Evolutionary conservation across 1,140 invertebrate genomes (phyloP), one percentile per base, ranked within the genome.

Genomic region (Heliconius himera): DNA sequence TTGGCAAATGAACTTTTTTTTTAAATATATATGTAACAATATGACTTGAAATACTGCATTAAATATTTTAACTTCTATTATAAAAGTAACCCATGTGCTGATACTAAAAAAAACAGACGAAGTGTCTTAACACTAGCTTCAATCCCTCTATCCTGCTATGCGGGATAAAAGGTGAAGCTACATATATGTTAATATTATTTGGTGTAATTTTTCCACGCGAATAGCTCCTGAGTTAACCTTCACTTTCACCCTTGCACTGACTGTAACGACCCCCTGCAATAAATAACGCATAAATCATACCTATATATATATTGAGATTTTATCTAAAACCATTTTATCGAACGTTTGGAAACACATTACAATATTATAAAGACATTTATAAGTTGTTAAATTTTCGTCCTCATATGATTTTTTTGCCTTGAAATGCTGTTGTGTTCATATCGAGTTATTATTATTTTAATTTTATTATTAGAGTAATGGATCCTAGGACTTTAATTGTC

Each of bases 361-460:
- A n/a, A 66, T 66, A 66, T 66, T 66, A 66, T 66, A 29, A 66
- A 16, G 22, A 66, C 22, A 66, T 66, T 66, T 66, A 66, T 66
- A 29, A 29, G 22, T 66, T 66, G 22, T 66, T 66, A 66, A 66
- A 66, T 66, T 9, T 26, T 66, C 60, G 9, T 13, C 11, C 26
- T 9, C 6, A 66, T 11, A 29, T 29, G 56, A 6, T 5, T 8
- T 66, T 66, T 8, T 16, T 4, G n/a, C 2, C 20, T 33, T 22
- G 9, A 60, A 46, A 46, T 46, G 4, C 4, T 13, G 13, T 46
- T 41, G 33, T 33, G 3, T 46, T 13, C 41, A 46, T 11, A 46
- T 46, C 0, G 41, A 11, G 4, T 26, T 66, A 26, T 29, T 26
- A 13, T 4, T 29, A 29, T 26, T 66, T 66, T 29, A 16, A 66